Base-by-base conservation (phyloP, 1,140 invertebrate species). In the Leptinotarsa lineolata region DNA sequence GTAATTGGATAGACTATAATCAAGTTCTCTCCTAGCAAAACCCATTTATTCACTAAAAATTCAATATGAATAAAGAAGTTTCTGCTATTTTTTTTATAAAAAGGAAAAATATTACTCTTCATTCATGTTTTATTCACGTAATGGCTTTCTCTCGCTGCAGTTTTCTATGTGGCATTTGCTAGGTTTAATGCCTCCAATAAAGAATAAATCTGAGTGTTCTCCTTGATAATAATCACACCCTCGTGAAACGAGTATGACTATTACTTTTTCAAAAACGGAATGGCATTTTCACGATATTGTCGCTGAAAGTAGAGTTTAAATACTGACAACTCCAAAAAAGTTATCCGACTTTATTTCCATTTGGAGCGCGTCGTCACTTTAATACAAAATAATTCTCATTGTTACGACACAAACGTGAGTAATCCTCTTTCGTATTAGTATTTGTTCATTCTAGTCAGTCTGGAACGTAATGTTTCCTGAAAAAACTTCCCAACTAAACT, bases 331-430 rank as follows among this genome's bases (percentile, higher is more conserved):
- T 54, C 48, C n/a, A 54, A 18, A 54, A 54, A 54, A 54, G n/a
- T 15, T 54, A 16, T 16, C 16, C 48, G 16, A 54, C 16, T 54
- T 18, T 6, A 54, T 54, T 54, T 54, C 48, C 48, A 54, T 54
- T 54, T 54, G 48, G 13, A 18, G 48, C 48, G 48, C 48, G 48
- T 54, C 48, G 48, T 54, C 48, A 18, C 48, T 54, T 54, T 54
- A 54, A 63, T 63, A 63, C 61, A 63, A 63, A 63, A 63, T 63
- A 63, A 63, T 63, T 63, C 61, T 63, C 61, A 63, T 63, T 63
- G 61, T 63, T 63, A 63, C 61, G 61, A 22, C 24, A 63, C 16
- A 13, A 21, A 30, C 24, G 20, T 63, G 61, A 6, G 61, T 63
- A 63, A 63, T 63, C 61, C 61, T 63, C 61, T 63, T 63, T 63